Percentiles rank a stretch among this genome's conserved stretches.
Evolutionary conservation across 2,113 vertebrate species (phyloP).

Genomic region (human): DNA sequence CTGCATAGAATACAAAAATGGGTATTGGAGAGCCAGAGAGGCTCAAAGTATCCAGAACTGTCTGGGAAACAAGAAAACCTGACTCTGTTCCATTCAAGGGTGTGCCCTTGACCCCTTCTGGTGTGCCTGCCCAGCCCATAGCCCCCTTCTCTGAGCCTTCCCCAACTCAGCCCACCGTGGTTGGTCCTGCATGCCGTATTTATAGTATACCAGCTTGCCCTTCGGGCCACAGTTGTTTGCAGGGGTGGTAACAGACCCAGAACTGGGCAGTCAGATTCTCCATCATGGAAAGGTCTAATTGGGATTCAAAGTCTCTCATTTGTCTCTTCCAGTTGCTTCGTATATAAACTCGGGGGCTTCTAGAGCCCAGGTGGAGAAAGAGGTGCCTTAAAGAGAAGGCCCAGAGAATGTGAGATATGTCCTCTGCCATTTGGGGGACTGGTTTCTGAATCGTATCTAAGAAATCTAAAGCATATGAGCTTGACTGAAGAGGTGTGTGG

Average conservation of each 20-base stretch:
- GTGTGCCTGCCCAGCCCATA: not conserved
- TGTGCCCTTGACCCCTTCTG: not conserved
- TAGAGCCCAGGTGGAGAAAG: not conserved
- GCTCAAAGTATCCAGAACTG: not conserved
- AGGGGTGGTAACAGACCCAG: not conserved
- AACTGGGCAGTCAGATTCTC: not conserved
- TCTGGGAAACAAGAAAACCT: not conserved
- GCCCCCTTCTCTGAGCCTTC: not conserved
- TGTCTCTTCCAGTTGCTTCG: not conserved
- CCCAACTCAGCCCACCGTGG: too few relatives aligned
- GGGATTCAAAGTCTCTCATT: not conserved
- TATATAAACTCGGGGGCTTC: not conserved
- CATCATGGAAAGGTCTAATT: not conserved
- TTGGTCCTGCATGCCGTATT: not conserved
- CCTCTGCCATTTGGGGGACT: not conserved
- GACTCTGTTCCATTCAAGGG: not conserved
- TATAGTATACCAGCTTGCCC: not conserved
- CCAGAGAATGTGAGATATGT: not conserved
- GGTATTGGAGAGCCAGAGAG: not conserved
- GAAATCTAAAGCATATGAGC: not conserved
- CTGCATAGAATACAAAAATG: not conserved
- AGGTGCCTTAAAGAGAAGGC: not conserved
- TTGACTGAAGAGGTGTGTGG: not conserved
- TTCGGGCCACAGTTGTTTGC: not conserved
- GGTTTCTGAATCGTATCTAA: not conserved